Conservation (phyloP, 2,797 vertebrate genomes). For the Enteromius trimaculatus region DNA sequence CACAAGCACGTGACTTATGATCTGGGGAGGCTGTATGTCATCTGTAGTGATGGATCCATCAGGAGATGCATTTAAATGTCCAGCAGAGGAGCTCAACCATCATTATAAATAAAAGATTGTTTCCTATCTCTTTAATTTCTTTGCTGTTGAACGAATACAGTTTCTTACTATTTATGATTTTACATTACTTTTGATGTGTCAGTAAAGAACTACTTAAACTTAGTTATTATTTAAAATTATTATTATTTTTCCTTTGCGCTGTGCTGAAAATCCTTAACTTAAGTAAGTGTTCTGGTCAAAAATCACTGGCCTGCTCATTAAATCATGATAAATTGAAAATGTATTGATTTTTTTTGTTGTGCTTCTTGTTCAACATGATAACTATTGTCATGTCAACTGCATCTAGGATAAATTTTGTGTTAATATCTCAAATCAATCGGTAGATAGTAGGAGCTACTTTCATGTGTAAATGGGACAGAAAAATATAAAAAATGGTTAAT, state of each 20-base stretch:
- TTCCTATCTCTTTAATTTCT: neutral
- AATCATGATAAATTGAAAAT: neutral
- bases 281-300: neutral
- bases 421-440: neutral
- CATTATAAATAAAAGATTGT: neutral
- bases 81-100: neutral
- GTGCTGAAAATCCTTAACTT: neutral
- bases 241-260: neutral
- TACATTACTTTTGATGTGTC: neutral
- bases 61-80: conserved; percentile 20
- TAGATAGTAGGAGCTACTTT: too few species aligned
- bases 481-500: neutral
- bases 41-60: conserved; percentile 26
- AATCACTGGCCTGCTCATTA: neutral
- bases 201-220: neutral
- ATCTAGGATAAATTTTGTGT: neutral
- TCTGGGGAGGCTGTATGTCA: conserved; percentile 9
- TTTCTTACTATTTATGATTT: neutral
- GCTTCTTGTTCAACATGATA: neutral
- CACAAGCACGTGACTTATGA: conserved; percentile 16
- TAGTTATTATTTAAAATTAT: neutral
- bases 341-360: neutral
- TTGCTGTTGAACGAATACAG: neutral
- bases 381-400: neutral
- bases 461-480: neutral